Evolutionary conservation across 2,113 vertebrate genomes (phyloP), one percentile per base, ranked within the genome.

Genomic region (Corvus hawaiiensis): DNA sequence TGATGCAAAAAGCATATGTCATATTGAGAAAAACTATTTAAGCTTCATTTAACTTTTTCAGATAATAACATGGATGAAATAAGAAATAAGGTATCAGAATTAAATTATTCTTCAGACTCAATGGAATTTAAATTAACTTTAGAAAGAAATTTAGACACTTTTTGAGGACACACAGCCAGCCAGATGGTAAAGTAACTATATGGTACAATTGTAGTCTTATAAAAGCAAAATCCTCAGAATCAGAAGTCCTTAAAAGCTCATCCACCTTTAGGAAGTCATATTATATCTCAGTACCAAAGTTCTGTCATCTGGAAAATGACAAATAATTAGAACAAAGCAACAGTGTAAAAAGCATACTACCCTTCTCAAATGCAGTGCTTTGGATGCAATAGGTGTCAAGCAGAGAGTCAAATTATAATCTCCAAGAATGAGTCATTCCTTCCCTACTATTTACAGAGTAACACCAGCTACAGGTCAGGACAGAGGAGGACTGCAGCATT

Each of bases 1-100:
- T 64, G 84, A 93, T 94, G 93, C 74, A 94, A 87, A 97, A 97
- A 83, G 73, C 75, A 77, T 66, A 35, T 91, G 68, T 49, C 78
- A 87, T 68, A 63, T 23, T 35, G 23, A 93, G 49, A 84, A 95
- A 93, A 91, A 93, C 17, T 58, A 81, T 17, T 71, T 56, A 62
- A 75, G 22, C 9, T 73, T 85, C 49, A 71, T 51, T 81, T 91
- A 87, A 85, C 10, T 80, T 84, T 59, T 74, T 89, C 46, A 85
- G 37, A 79, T 63, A 68, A 10, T 90, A 85, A 69, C 0, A 0
- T 13, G 62, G 72, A 64, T 75, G 11, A 62, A 93, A 35, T 64
- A 56, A 44, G 54, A 89, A 91, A 75, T 32, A 44, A 88, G 4
- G 27, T 67, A 52, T 79, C 43, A 85, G 20, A 93, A 90, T 35